These are phyloP conservation scores for Drosophila pegasa DNA, from an alignment of 2,888 invertebrate species.

Conservation along the genomic window DNA sequence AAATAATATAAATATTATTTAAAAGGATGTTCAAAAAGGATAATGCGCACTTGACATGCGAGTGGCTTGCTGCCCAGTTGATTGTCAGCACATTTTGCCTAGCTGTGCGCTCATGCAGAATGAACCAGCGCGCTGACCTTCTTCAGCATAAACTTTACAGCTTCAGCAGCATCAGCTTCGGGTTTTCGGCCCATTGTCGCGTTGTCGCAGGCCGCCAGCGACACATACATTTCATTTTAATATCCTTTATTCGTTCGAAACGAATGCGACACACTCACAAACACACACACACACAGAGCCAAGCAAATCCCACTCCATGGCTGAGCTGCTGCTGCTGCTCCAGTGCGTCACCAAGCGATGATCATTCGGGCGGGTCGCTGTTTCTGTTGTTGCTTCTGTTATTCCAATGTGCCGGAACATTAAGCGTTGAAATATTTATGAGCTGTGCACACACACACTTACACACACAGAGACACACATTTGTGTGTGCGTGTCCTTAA, in stretches of 20 bases:
- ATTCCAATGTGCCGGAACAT: conserved; percentile 43
- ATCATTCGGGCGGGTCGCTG: conserved; percentile 32
- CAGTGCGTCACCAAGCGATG: conserved; percentile 17
- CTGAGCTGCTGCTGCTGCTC: conserved; percentile 9
- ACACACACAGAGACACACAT: conserved; percentile 9
- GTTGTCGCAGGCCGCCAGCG: conserved; percentile 46
- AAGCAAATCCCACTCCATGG: conserved; percentile 4
- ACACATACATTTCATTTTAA: conserved; percentile 75
- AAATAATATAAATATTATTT: conserved; percentile 12
- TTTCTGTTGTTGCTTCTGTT: conserved; percentile 27
- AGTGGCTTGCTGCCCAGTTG: conserved; percentile 13
- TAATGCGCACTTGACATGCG: conserved; percentile 45
- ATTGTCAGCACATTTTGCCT: conserved; percentile 25
- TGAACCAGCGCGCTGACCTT: conserved; percentile 35
- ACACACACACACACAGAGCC: conserved; percentile 2
- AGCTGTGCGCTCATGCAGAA: conserved; percentile 56
- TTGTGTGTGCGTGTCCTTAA: conserved; percentile 55
- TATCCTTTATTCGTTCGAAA: conserved; percentile 51
- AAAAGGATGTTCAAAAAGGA: conserved; percentile 62
- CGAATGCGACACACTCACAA: conserved; percentile 23
- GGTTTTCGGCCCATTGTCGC: conserved; percentile 41
- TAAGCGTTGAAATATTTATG: conserved; percentile 76
- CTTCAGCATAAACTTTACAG: conserved; percentile 23
- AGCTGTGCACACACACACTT: conserved; percentile 34
- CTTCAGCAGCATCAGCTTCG: background rate